phyloP scores from a whole-genome alignment of 2,113 vertebrate species.

The Oryzias curvinotus region DNA sequence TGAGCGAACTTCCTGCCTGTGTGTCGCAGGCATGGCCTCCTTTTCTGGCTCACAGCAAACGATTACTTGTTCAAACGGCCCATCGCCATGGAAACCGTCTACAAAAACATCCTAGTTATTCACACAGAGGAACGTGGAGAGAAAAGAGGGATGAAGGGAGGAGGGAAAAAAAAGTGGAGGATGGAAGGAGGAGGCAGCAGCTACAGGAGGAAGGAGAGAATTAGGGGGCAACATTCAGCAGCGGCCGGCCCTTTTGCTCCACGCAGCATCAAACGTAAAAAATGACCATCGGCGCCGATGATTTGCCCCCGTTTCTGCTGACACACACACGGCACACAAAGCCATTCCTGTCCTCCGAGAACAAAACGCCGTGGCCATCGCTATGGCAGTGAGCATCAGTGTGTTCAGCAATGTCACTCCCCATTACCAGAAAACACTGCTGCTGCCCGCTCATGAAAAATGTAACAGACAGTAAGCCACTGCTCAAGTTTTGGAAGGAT shows the following conservation, averaged over 20 bases:
- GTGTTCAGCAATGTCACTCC: conserved; percentile 39
- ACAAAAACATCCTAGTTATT: conserved; percentile 77
- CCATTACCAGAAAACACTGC: conserved; percentile 21
- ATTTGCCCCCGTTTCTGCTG: conserved; percentile 4
- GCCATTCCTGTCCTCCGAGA: conserved; percentile 32
- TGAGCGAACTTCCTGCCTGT: conserved; percentile 40
- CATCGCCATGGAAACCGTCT: conserved; percentile 72
- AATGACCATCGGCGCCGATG: conserved; percentile 39
- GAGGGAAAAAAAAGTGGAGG: neutral
- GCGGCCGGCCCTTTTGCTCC: conserved; percentile 24
- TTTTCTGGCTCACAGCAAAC: conserved; percentile 56
- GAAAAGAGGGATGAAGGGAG: conserved; percentile 23
- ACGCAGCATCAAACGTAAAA: conserved; percentile 30
- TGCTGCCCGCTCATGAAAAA: conserved; percentile 26
- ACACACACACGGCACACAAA: conserved; percentile 37
- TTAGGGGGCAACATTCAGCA: conserved; percentile 1
- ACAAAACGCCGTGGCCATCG: conserved; percentile 20
- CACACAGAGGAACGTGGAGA: conserved; percentile 54
- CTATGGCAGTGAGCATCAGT: conserved; percentile 50
- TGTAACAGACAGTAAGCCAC: conserved; percentile 29
- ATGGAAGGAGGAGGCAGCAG: conserved; percentile 17
- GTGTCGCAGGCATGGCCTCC: conserved; percentile 39
- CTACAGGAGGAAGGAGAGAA: conserved; percentile 23
- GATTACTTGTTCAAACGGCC: conserved; percentile 71
- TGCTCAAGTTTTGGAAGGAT: conserved; percentile 9